These are phyloP conservation scores for Nyctibius bracteatus DNA, from an alignment of 2,113 vertebrate species.

Conservation along the genomic window DNA sequence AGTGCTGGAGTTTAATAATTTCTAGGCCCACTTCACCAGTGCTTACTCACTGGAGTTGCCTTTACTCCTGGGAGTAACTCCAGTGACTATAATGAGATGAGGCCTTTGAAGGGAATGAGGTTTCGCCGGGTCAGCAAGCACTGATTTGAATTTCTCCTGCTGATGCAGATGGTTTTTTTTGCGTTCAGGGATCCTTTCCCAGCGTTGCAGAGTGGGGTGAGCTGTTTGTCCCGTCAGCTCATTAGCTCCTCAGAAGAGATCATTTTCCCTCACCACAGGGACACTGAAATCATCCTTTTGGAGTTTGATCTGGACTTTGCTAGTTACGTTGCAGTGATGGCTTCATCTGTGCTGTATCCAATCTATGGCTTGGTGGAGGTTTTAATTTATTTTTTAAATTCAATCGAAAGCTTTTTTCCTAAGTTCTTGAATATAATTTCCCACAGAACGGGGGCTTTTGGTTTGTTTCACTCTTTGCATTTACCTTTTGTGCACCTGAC, in stretches of 20 bases:
- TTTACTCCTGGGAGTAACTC: not conserved
- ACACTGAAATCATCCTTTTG: not conserved
- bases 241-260: not conserved
- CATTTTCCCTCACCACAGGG: not conserved
- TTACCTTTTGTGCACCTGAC: not conserved
- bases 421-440: not conserved
- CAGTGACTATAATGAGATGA: not conserved
- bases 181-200: fast-evolving
- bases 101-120: not conserved
- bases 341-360: not conserved
- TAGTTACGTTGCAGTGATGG: fast-evolving
- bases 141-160: not conserved
- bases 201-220: fast-evolving
- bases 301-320: not conserved
- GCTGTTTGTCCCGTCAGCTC: not conserved
- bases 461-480: not conserved
- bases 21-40: not conserved
- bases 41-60: not conserved
- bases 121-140: not conserved
- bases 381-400: not conserved
- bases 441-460: not conserved
- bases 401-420: not conserved
- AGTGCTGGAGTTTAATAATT: not conserved
- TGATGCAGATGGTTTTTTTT: not conserved
- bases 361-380: not conserved